Percentiles rank a stretch among this genome's conserved stretches.
Conservation (phyloP, 2,888 invertebrate genomes). For the Pristionchus entomophagus region DNA sequence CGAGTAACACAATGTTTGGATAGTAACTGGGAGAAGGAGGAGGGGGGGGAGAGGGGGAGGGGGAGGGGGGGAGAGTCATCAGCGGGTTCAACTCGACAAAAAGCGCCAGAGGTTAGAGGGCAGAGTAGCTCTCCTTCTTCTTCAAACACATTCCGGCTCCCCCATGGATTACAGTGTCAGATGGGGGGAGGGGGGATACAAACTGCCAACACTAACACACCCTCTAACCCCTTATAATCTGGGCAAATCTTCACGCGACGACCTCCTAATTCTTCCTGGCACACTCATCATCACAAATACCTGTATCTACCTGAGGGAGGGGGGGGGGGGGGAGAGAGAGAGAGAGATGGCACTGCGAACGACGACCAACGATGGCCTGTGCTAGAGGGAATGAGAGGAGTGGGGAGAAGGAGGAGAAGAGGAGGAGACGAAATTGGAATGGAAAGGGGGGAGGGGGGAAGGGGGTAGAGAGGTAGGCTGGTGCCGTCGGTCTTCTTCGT, state of each 20-base stretch:
- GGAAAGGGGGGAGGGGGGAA: not conserved
- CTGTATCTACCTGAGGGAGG: not conserved
- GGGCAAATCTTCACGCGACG: constrained; percentile 2
- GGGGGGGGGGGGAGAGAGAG: not conserved
- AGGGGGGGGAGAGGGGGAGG: not conserved
- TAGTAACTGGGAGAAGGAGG: not conserved
- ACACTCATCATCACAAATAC: not conserved
- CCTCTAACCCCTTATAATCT: not conserved
- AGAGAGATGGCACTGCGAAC: not conserved
- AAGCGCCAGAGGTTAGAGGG: constrained; percentile 39
- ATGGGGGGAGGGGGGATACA: constrained; percentile 14
- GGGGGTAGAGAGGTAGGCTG: not conserved
- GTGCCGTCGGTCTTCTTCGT: constrained; percentile 4
- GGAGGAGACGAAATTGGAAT: constrained; percentile 24
- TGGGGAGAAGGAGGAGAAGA: not conserved
- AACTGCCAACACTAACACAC: not conserved
- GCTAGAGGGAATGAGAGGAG: not conserved
- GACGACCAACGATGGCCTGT: not conserved
- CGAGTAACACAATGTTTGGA: constrained; percentile 36
- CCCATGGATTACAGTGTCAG: not conserved
- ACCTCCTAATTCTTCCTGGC: not conserved
- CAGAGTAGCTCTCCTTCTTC: not conserved
- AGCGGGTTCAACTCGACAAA: constrained; percentile 9
- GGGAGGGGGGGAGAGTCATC: not conserved
- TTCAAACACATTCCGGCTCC: constrained; percentile 39